Evolutionary conservation across 2,113 vertebrate genomes (phyloP), one percentile per base, ranked within the genome.

Genomic region (Hippocampus comes): DNA sequence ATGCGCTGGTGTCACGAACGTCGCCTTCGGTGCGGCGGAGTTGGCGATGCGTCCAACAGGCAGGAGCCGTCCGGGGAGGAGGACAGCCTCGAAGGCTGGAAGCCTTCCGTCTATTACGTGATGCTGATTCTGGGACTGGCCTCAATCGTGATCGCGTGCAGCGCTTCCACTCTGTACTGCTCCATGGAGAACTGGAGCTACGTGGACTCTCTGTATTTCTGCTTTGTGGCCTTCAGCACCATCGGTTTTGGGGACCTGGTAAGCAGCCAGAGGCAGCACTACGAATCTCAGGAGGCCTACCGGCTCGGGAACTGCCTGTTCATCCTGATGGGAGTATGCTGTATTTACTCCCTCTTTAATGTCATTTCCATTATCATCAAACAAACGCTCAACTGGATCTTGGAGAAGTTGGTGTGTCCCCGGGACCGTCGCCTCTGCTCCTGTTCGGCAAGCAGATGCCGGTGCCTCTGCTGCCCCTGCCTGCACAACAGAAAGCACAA

Each of bases 181-280:
- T 80, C 89, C 70, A 91, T 92, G 89, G 93, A 94, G 82, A 92
- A 91, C 88, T 94, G 93, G 93, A 91, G 87, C 84, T 94, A 92
- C 48, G 82, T 93, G 51, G 92, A 94, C 70, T 92, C 93, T 4
- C 84, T 94, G 0, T 94, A 94, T 79, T 94, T 94, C 80, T 94
- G 93, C 77, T 94, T 94, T 0, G 93, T 94, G 73, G 91, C 92
- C 63, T 94, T 94, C 87, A 94, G 93, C 87, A 94, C 93, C 75
- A 94, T 94, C 46, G 93, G 93, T 60, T 94, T 94, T 0, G 92
- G 93, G 27, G 93, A 94, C 84, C 84, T 93, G 64, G 93, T 94
- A 73, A 93, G 91, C 86, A 92, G 91, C 70, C 93, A 94, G 77
- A 81, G 89, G 27, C 84, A 88, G 56, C 85, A 73, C 51, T 93